Evolutionary conservation across 2,797 vertebrate species (phyloP), one percentile per base, ranked within the genome.

Genomic region (Clarias fuscus): DNA sequence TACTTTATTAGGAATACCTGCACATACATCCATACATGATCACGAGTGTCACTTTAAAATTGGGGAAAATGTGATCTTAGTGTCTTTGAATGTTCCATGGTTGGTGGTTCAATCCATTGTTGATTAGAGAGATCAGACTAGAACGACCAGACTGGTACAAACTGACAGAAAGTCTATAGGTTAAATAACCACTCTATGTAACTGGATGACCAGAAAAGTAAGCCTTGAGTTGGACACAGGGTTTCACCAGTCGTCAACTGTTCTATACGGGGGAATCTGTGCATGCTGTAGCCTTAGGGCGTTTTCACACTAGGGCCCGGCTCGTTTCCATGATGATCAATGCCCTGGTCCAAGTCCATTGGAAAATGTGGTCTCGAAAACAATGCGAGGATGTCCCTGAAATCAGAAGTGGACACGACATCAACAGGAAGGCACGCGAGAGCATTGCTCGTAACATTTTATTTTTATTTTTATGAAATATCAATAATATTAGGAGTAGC

Each of bases 1-100:
- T 7, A 82, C 43, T 68, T 82, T 56, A 82, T 82, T 82, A 53
- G 62, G 40, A 53, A 67, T 4, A 22, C 37, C 62, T 40, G 61
- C 7, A 65, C 1, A 18, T 20, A 30, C 8, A 7, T 56, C n/a
- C n/a, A 53, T n/a, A n/a, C n/a, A n/a, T n/a, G 18, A 4, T 81
- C 14, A 48, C 7, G 3, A n/a, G 20, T 22, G n/a, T 20, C 6
- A 13, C 15, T 27, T 65, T 37, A 27, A 24, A 67, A 17, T 79
- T 22, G 1, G 7, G 61, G 8, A 14, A 61, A 10, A 6, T 27
- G 15, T 30, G 27, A 59, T 76, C 27, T 78, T 2, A 6, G 27
- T 33, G 58, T 24, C 7, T 81, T 43, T n/a, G 20, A n/a, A 7
- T 5, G 5, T 53, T 17, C 2, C 13, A 27, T 82, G n/a, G 40